phyloP scores from a whole-genome alignment of 2,888 invertebrate species.

The Cosmia trapezina region DNA sequence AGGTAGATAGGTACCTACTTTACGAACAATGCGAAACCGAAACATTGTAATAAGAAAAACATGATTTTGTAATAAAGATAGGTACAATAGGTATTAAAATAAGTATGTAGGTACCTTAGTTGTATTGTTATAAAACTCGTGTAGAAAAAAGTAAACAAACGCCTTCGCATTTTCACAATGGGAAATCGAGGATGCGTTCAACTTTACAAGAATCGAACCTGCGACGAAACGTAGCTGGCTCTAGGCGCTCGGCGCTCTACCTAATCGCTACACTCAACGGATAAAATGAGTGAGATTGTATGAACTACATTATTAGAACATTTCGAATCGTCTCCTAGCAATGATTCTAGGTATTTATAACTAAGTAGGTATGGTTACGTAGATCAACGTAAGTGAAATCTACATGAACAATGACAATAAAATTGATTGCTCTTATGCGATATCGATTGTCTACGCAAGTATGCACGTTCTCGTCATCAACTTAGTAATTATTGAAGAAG shows the following conservation, averaged over 20 bases:
- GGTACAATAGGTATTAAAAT: not conserved
- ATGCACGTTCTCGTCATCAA: not conserved
- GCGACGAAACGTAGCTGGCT: too few relatives aligned
- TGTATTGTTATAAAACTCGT: not conserved
- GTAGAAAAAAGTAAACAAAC: not conserved
- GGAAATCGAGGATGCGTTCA: not conserved
- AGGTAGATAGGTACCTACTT: not conserved
- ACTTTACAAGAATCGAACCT: slow-evolving; percentile 2
- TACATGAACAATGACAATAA: slow-evolving; percentile 27
- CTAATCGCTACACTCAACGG: not conserved
- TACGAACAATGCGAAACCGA: not conserved
- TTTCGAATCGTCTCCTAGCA: not conserved
- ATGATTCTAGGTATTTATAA: slow-evolving; percentile 16
- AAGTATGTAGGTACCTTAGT: not conserved
- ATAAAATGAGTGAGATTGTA: not conserved
- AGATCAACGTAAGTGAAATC: slow-evolving; percentile 18
- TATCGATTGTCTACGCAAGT: slow-evolving; percentile 20
- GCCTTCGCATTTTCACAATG: too few relatives aligned
- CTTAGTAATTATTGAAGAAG: too few relatives aligned
- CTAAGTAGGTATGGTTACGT: slow-evolving; percentile 14
- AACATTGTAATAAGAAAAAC: not conserved
- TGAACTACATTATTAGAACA: not conserved
- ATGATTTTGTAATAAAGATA: not conserved
- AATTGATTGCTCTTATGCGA: slow-evolving; percentile 7
- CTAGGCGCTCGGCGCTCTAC: not conserved